Evolutionary conservation across 2,888 invertebrate species (phyloP).

Genomic region (Odontomyia ornata): DNA sequence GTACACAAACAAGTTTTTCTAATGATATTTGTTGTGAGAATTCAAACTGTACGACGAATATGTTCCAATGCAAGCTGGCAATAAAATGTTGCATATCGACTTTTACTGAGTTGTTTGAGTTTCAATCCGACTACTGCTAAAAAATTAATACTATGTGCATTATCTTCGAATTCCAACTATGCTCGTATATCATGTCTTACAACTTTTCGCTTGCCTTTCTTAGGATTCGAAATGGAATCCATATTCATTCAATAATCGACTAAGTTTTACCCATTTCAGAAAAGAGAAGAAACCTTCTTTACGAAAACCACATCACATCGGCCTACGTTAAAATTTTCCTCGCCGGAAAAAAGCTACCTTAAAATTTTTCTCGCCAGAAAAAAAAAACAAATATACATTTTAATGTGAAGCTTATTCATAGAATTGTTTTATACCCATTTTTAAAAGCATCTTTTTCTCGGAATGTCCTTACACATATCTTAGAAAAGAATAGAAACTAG

Average conservation of each 20-base stretch:
- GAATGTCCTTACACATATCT: background rate
- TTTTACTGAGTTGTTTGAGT: no score
- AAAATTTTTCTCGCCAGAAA: background rate
- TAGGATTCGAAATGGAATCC: background rate
- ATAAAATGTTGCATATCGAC: no score
- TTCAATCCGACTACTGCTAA: no score
- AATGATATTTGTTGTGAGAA: no score
- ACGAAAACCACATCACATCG: background rate
- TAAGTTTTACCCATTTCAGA: background rate
- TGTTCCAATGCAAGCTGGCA: no score
- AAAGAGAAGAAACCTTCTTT: background rate
- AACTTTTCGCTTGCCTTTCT: background rate
- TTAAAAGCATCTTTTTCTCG: background rate
- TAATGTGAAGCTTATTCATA: constrained; percentile 20
- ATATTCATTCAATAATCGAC: background rate
- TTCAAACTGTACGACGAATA: no score
- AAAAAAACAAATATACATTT: background rate
- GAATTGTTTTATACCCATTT: constrained; percentile 20
- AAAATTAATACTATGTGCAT: no score
- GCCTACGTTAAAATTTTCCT: background rate
- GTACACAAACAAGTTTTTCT: no score
- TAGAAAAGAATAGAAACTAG: background rate
- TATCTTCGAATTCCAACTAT: no score
- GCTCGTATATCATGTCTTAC: no score
- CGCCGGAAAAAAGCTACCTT: background rate